Conservation (phyloP, 2,113 vertebrate species). For the Nibea albiflora region DNA sequence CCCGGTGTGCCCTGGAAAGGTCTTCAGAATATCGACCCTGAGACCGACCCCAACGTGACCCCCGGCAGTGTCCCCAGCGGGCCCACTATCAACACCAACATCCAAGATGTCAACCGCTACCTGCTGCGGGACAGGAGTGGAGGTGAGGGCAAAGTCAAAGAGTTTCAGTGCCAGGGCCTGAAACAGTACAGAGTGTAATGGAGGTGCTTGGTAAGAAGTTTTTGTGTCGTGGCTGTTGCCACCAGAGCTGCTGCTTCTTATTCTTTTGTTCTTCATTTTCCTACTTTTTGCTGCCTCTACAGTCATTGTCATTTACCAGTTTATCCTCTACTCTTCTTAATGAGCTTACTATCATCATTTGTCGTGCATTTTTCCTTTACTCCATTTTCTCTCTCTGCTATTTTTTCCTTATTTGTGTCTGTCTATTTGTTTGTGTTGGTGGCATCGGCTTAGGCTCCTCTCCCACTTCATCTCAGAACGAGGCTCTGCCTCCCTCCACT, state of each 20-base stretch:
- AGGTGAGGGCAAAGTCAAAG: slow-evolving; percentile 80
- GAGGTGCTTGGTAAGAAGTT: not conserved
- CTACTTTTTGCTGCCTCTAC: slow-evolving; percentile 55
- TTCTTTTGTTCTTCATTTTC: slow-evolving; percentile 65
- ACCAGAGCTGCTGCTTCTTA: slow-evolving; percentile 50
- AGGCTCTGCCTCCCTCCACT: slow-evolving; percentile 93
- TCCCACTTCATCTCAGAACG: slow-evolving; percentile 91
- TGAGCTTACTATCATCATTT: slow-evolving; percentile 59
- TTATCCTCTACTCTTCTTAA: slow-evolving; percentile 35
- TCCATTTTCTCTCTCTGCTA: slow-evolving; percentile 72
- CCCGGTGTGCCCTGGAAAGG: slow-evolving; percentile 99
- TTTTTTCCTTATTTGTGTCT: slow-evolving; percentile 70
- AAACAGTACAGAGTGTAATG: not conserved
- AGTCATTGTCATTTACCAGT: slow-evolving; percentile 55
- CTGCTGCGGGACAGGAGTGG: slow-evolving; percentile 92
- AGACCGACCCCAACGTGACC: slow-evolving; percentile 94
- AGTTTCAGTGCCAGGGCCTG: not conserved
- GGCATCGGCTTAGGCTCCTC: slow-evolving; percentile 86
- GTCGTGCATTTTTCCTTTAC: slow-evolving; percentile 66
- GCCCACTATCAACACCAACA: slow-evolving; percentile 97
- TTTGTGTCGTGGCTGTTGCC: slow-evolving; percentile 12
- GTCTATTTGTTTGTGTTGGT: slow-evolving; percentile 69
- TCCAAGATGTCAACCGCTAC: slow-evolving; percentile 97
- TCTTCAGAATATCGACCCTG: slow-evolving; percentile 95
- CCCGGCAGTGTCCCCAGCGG: slow-evolving; percentile 95